Evolutionary conservation across 1,140 invertebrate genomes (phyloP).

Genomic region (Bombus pascuorum): DNA sequence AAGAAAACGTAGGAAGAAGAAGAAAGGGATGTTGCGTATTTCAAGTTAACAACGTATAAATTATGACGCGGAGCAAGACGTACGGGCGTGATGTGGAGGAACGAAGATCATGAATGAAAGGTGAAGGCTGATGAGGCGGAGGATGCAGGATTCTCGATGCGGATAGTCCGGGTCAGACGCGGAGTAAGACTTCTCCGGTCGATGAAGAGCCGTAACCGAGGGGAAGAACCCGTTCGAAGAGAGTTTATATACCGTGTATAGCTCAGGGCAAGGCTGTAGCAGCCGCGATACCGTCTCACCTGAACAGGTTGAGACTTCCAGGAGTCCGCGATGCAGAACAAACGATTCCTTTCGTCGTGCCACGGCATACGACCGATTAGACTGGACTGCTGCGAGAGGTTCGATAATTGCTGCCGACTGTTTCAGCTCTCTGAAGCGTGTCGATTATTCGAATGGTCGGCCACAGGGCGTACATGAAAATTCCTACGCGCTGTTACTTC

Average conservation of each 20-base stretch:
- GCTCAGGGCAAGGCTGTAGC: slow-evolving; percentile 68
- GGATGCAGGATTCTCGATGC: slow-evolving; percentile 56
- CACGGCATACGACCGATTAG: slow-evolving; percentile 64
- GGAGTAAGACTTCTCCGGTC: slow-evolving; percentile 64
- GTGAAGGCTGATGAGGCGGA: slow-evolving; percentile 51
- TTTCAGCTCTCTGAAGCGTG: slow-evolving; percentile 30
- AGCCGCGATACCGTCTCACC: slow-evolving; percentile 72
- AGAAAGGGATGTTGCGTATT: neutral
- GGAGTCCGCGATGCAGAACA: slow-evolving; percentile 69
- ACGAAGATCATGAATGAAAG: slow-evolving; percentile 55
- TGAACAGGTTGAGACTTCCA: slow-evolving; percentile 67
- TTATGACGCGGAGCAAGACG: slow-evolving; percentile 13
- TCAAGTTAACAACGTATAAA: slow-evolving; percentile 29
- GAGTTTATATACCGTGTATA: slow-evolving; percentile 71
- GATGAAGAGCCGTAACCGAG: slow-evolving; percentile 65
- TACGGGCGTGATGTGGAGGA: neutral
- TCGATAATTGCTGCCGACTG: slow-evolving; percentile 56
- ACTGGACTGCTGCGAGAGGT: slow-evolving; percentile 40
- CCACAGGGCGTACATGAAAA: slow-evolving; percentile 28
- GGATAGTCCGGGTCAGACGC: slow-evolving; percentile 61
- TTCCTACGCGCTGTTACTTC: slow-evolving; percentile 8
- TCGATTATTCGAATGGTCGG: slow-evolving; percentile 31
- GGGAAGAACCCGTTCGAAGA: slow-evolving; percentile 69
- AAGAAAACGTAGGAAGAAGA: neutral
- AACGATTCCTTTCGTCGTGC: slow-evolving; percentile 63